Conservation (phyloP, 2,888 invertebrate genomes). For the Linnaemya tessellans region DNA sequence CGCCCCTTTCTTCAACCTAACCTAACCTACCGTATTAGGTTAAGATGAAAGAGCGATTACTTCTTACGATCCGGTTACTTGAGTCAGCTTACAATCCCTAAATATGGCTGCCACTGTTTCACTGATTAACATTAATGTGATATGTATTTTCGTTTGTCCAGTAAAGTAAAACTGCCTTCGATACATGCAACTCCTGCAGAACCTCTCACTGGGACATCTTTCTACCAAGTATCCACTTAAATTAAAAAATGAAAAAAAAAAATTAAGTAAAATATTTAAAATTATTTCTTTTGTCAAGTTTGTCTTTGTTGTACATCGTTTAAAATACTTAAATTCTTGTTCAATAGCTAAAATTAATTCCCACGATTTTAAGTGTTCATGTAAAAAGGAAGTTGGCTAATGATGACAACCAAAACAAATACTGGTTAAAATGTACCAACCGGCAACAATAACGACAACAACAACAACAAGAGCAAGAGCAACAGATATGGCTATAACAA, state of each 20-base stretch:
- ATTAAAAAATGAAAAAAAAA: background rate
- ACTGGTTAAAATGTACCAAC: conserved; percentile 57
- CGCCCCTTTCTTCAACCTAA: too few relatives aligned
- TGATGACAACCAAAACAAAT: conserved; percentile 72
- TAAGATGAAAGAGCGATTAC: too few relatives aligned
- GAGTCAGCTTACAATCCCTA: too few relatives aligned
- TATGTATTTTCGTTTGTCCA: background rate
- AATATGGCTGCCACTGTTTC: background rate
- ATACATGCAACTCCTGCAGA: background rate
- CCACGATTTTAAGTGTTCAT: conserved; percentile 71
- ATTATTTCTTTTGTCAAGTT: conserved; percentile 58
- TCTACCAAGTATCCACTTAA: background rate
- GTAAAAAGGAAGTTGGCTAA: conserved; percentile 72
- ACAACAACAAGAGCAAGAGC: background rate
- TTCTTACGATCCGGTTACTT: too few relatives aligned
- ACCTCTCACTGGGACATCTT: background rate
- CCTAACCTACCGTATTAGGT: too few relatives aligned
- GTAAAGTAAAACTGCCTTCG: background rate
- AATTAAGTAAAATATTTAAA: conserved; percentile 30
- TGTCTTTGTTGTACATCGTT: conserved; percentile 51
- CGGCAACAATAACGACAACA: conserved; percentile 8
- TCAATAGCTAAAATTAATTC: conserved; percentile 66
- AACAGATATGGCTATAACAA: conserved; percentile 11
- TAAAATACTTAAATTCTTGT: conserved; percentile 59
- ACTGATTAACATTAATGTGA: background rate